Percentiles rank a stretch among this genome's conserved stretches.
These are phyloP conservation scores for Petaurus breviceps DNA, from an alignment of 2,113 vertebrate species.

Conservation along the genomic window DNA sequence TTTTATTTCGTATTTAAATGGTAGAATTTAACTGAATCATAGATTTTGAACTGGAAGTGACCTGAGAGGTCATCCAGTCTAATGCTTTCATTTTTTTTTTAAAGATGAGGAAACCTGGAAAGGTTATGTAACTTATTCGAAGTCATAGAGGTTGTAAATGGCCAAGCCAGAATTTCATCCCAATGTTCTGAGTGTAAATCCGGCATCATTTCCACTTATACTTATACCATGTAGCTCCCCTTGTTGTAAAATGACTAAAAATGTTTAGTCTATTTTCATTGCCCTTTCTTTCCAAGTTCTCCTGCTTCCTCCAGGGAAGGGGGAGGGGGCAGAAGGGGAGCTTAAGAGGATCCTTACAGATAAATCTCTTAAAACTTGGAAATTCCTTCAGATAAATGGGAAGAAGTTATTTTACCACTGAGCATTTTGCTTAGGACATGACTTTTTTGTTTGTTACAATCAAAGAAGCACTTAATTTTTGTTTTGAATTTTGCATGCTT, in stretches of 20 bases:
- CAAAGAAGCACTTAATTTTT: conserved; percentile 17
- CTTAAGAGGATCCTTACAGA: not conserved
- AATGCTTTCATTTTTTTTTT: not conserved
- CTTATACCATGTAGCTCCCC: not conserved
- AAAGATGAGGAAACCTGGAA: not conserved
- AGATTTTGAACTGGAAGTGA: not conserved
- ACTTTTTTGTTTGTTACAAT: conserved; percentile 36
- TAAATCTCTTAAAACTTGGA: not conserved
- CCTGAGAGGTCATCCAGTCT: not conserved
- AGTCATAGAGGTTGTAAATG: not conserved
- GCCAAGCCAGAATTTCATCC: not conserved
- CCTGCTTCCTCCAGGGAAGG: not conserved
- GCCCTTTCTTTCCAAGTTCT: conserved; percentile 33
- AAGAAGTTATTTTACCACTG: not conserved
- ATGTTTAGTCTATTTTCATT: not conserved
- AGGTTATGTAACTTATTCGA: not conserved
- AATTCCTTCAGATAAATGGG: not conserved
- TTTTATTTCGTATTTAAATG: not conserved
- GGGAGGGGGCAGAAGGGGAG: not conserved
- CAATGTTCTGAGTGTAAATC: not conserved
- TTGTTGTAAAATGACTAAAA: conserved; percentile 31
- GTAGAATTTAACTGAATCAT: not conserved
- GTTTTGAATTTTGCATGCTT: conserved; percentile 16
- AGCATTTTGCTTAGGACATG: conserved; percentile 7
- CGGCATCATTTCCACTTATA: not conserved